Conservation (phyloP, 2,888 invertebrate species). For the Orchesella flavescens region DNA sequence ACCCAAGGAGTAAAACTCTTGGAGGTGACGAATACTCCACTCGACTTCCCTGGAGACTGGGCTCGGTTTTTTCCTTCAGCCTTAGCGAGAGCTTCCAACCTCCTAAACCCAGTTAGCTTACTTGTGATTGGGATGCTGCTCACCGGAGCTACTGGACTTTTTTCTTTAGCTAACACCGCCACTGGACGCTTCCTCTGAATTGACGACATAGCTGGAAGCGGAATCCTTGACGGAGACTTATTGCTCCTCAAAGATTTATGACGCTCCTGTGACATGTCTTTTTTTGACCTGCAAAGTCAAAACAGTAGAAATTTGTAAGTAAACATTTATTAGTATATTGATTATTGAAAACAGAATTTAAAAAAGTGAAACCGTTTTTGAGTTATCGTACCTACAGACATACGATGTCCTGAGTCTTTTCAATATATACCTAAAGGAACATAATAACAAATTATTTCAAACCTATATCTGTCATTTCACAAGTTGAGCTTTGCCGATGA, state of each 20-base stretch:
- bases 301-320: no score
- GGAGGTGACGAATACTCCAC: not conserved
- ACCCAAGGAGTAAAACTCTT: slow-evolving; percentile 59
- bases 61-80: slow-evolving; percentile 29
- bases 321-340: no score
- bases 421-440: not conserved
- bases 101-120: slow-evolving; percentile 11
- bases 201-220: not conserved
- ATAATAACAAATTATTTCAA: not conserved
- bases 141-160: not conserved
- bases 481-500: no score
- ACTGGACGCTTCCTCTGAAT: slow-evolving; percentile 15
- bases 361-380: no score
- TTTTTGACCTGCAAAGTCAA: not conserved
- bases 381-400: no score
- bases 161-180: not conserved
- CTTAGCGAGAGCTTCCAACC: slow-evolving; percentile 24
- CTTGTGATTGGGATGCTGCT: not conserved
- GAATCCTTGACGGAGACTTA: slow-evolving; percentile 46
- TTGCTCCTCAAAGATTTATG: not conserved
- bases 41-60: not conserved
- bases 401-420: no score
- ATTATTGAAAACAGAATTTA: no score
- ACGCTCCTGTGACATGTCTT: slow-evolving; percentile 5
- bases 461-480: not conserved